A percentile compares a stretch with the other conserved stretches of the same genome.
Conservation (phyloP, 2,113 vertebrate species). For the Dendropsophus ebraccatus region DNA sequence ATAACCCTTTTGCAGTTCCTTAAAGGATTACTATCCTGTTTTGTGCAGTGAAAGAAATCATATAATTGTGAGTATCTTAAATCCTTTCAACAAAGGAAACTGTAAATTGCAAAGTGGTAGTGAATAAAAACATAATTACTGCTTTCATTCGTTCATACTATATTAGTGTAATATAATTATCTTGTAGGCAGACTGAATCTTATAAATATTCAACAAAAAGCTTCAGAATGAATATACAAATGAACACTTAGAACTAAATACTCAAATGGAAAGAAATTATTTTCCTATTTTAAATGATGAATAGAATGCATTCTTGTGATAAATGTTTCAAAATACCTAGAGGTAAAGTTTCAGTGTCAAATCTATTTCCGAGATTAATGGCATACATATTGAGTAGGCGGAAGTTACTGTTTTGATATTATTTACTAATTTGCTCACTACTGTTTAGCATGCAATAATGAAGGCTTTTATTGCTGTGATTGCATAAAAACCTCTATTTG, state of each 20-base stretch:
- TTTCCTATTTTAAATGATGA: slow-evolving; percentile 60
- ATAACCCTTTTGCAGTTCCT: background rate
- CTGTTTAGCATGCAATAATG: slow-evolving; percentile 23
- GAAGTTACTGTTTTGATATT: slow-evolving; percentile 47
- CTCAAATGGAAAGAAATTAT: slow-evolving; percentile 55
- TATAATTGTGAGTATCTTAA: slow-evolving; percentile 66
- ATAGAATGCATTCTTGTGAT: slow-evolving; percentile 46
- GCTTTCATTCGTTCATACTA: slow-evolving; percentile 72
- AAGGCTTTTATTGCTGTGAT: slow-evolving; percentile 26
- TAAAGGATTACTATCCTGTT: background rate
- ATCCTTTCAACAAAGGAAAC: slow-evolving; percentile 67
- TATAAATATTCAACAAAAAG: slow-evolving; percentile 71
- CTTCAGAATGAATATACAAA: slow-evolving; percentile 61
- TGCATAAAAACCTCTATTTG: slow-evolving; percentile 35
- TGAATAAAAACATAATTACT: slow-evolving; percentile 72
- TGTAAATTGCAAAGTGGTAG: slow-evolving; percentile 71
- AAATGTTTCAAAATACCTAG: slow-evolving; percentile 50
- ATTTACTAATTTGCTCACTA: slow-evolving; percentile 47
- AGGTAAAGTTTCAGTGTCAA: slow-evolving; percentile 47
- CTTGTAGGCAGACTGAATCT: slow-evolving; percentile 66
- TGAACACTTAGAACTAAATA: slow-evolving; percentile 61
- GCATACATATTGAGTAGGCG: slow-evolving; percentile 32
- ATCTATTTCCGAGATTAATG: slow-evolving; percentile 40
- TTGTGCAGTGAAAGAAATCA: slow-evolving; percentile 60
- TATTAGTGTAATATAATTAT: slow-evolving; percentile 77